phyloP scores from a whole-genome alignment of 2,888 invertebrate species.

The Hetaerina titia region DNA sequence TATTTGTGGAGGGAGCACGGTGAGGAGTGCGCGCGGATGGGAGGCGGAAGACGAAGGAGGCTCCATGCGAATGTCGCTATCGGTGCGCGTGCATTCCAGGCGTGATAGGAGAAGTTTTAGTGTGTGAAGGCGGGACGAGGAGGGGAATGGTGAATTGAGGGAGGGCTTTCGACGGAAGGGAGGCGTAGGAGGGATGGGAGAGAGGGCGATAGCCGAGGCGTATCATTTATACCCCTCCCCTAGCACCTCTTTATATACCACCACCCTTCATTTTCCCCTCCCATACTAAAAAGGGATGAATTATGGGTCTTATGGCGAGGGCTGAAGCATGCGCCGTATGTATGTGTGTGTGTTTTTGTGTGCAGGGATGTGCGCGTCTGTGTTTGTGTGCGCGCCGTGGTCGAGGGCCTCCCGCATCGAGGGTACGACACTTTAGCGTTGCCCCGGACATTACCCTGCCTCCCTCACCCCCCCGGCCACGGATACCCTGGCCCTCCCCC shows the following conservation, averaged over 20 bases:
- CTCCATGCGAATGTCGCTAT: no score
- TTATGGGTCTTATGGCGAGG: conserved; percentile 59
- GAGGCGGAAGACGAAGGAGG: no score
- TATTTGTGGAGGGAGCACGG: no score
- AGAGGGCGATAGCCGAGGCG: conserved; percentile 37
- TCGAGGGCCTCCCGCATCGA: conserved; percentile 34
- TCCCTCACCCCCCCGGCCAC: neutral
- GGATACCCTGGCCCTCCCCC: neutral
- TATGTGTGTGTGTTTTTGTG: neutral
- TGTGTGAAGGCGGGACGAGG: neutral
- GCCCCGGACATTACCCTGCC: conserved; percentile 42
- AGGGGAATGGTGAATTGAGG: neutral
- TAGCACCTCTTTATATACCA: conserved; percentile 33
- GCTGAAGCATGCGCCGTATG: conserved; percentile 58
- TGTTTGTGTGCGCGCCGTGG: neutral
- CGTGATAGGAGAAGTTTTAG: conserved; percentile 22
- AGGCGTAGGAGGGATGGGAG: neutral
- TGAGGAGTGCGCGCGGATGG: no score
- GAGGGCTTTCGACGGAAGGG: neutral
- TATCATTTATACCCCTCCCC: conserved; percentile 48
- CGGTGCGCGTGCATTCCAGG: neutral
- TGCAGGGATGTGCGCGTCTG: no score
- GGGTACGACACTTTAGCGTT: conserved; percentile 49
- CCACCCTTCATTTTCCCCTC: conserved; percentile 22
- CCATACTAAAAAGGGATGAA: conserved; percentile 44